phyloP scores from a whole-genome alignment of 2,797 vertebrate genomes.

The Sebastes kiyomatsui region DNA sequence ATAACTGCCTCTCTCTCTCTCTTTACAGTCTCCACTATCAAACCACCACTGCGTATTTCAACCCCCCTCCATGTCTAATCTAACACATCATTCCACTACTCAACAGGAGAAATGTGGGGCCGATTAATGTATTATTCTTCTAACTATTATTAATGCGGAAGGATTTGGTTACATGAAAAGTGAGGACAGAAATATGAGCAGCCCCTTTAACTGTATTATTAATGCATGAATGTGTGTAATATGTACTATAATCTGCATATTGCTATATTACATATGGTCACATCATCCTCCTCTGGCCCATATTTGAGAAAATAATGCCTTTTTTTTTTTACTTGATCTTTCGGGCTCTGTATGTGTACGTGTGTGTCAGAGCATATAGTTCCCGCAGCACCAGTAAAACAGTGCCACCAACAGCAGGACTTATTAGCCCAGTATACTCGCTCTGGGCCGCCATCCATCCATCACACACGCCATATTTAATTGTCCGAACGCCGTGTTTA shows the following conservation, averaged over 20 bases:
- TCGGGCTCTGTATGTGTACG: not conserved
- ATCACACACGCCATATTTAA: constrained; percentile 87
- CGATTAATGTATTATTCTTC: not conserved
- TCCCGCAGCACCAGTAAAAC: constrained; percentile 8
- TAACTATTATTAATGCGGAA: not conserved
- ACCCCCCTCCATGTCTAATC: not conserved
- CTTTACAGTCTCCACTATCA: not conserved
- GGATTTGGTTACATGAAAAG: not conserved
- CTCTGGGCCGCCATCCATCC: constrained; percentile 75
- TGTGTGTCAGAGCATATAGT: not conserved
- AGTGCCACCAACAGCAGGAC: constrained; percentile 73
- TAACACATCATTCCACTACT: not conserved
- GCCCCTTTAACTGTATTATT: not conserved
- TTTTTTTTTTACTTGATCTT: not conserved
- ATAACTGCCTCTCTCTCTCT: not conserved
- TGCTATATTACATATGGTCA: not conserved
- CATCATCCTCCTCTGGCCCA: not conserved
- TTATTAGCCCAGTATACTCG: constrained; percentile 78
- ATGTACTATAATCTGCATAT: not conserved
- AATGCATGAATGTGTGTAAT: not conserved
- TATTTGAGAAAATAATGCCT: not conserved
- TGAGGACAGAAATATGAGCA: not conserved
- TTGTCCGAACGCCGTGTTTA: constrained; percentile 85
- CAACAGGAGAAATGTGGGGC: not conserved
- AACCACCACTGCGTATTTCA: not conserved